Percentiles rank a stretch among this genome's conserved stretches.
Conservation (phyloP, 2,113 vertebrate species). For the Labeo rohita region DNA sequence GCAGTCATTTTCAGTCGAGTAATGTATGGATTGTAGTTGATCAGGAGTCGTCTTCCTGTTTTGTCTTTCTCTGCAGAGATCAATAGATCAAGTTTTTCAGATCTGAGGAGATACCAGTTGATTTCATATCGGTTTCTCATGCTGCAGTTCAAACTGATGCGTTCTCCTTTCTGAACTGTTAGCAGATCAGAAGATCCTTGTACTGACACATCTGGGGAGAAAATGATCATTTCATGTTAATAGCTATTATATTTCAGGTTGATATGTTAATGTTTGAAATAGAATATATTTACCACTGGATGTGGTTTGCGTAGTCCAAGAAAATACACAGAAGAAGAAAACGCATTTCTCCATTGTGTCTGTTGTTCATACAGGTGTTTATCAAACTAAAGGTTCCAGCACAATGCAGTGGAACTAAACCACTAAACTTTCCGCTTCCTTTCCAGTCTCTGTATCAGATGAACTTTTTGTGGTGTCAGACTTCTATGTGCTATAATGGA, state of each 20-base stretch:
- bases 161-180: background rate
- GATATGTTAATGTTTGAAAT: background rate
- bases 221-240: background rate
- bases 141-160: background rate
- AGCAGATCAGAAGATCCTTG: background rate
- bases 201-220: background rate
- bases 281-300: background rate
- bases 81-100: background rate
- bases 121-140: background rate
- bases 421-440: background rate
- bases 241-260: background rate
- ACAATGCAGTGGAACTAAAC: background rate
- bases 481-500: too few species aligned
- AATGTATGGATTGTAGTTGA: accelerated
- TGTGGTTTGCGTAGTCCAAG: background rate
- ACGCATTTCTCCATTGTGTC: background rate
- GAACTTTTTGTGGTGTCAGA: too few species aligned
- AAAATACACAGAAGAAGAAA: constrained; percentile 5
- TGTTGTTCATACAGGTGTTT: accelerated
- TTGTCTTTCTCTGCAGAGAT: background rate
- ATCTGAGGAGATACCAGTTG: background rate
- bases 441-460: too few species aligned
- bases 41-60: background rate
- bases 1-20: accelerated
- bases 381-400: background rate